Conservation (phyloP, 92 coral and sea anemone species). For the Chrysogorgia sp. region DNA sequence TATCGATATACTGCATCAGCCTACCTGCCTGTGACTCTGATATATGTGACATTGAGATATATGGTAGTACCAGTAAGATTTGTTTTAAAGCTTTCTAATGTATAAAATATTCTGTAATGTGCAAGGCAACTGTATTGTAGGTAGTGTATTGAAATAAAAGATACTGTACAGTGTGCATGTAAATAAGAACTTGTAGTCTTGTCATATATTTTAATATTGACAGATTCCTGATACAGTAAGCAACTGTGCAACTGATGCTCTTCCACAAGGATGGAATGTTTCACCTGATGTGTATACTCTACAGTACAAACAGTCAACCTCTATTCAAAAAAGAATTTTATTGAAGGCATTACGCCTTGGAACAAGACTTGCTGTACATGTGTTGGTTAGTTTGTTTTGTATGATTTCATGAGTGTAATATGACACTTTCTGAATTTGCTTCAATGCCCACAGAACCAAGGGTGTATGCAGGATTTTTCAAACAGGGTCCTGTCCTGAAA, state of each 20-base stretch:
- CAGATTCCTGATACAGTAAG: slow-evolving; percentile 30
- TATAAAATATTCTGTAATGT: no score
- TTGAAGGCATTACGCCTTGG: slow-evolving; percentile 83
- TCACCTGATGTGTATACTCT: slow-evolving; percentile 79
- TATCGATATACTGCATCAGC: no score
- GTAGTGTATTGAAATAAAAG: neutral
- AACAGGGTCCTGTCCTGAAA: no score
- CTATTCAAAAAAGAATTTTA: slow-evolving; percentile 64
- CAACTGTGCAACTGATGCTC: slow-evolving; percentile 57
- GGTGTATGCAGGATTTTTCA: no score
- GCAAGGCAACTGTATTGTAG: neutral
- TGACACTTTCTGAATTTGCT: neutral
- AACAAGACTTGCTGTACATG: slow-evolving; percentile 73
- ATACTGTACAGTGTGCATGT: neutral
- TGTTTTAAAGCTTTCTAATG: no score
- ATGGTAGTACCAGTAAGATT: no score
- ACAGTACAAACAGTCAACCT: slow-evolving; percentile 77
- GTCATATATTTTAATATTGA: neutral
- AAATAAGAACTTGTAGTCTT: neutral
- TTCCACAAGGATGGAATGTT: slow-evolving; percentile 94
- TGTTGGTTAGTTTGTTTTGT: slow-evolving; percentile 64
- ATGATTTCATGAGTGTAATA: neutral
- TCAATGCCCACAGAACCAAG: neutral
- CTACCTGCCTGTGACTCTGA: no score
- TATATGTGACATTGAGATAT: no score